A percentile compares a stretch with the other conserved stretches of the same genome.
Evolutionary conservation across 2,888 invertebrate genomes (phyloP).

Genomic region (Stramonita haemastoma): DNA sequence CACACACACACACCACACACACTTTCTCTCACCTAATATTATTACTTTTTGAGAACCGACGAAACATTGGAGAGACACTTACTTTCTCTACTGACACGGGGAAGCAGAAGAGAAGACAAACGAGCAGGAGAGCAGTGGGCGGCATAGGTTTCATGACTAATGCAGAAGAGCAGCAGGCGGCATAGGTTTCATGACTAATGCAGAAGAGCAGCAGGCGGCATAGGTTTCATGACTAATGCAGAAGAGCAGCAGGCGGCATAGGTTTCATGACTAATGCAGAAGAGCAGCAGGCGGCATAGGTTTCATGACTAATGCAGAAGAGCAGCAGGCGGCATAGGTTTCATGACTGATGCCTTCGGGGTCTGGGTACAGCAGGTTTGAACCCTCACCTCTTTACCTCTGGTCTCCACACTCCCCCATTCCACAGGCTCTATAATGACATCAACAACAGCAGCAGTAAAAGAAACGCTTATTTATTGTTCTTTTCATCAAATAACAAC

Average conservation of each 20-base stretch:
- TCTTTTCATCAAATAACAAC: too few relatives aligned
- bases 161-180: not conserved
- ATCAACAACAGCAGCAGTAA: too few relatives aligned
- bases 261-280: not conserved
- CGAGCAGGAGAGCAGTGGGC: not conserved
- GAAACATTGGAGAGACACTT: not conserved
- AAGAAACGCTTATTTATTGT: not conserved
- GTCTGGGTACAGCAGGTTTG: too few relatives aligned
- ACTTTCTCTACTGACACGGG: not conserved
- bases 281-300: not conserved
- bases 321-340: not conserved
- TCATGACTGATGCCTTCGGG: not conserved
- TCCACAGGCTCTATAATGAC: too few relatives aligned
- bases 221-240: not conserved
- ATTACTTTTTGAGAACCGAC: too few relatives aligned
- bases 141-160: not conserved
- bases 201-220: not conserved
- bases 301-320: not conserved
- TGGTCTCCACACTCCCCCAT: too few relatives aligned
- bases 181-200: not conserved
- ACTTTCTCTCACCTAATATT: too few relatives aligned
- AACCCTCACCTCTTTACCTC: too few relatives aligned
- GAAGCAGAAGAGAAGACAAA: not conserved
- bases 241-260: not conserved
- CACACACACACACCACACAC: not conserved